These are phyloP conservation scores for Graphium colonna DNA, from an alignment of 2,888 invertebrate genomes.

Conservation along the genomic window DNA sequence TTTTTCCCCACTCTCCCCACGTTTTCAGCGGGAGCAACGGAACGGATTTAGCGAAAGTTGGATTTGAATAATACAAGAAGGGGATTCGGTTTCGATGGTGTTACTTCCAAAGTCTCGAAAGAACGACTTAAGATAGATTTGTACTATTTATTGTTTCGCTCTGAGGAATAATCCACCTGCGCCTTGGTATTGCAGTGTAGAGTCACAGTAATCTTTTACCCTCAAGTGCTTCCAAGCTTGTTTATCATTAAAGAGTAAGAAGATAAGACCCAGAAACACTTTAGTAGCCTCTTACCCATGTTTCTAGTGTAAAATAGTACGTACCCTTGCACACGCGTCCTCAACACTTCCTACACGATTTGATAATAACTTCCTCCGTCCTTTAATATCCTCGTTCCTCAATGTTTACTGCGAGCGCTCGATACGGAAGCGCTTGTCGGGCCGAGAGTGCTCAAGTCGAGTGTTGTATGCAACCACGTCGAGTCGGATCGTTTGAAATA, in stretches of 20 bases:
- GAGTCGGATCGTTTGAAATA: constrained; percentile 50
- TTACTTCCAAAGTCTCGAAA: too few relatives aligned
- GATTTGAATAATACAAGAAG: constrained; percentile 68
- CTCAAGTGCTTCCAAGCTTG: too few relatives aligned
- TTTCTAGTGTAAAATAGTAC: constrained; percentile 38
- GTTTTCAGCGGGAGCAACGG: constrained; percentile 51
- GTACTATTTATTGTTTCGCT: too few relatives aligned
- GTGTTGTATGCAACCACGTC: constrained; percentile 22
- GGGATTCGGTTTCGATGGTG: constrained; percentile 59
- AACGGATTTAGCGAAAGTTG: constrained; percentile 65
- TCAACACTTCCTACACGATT: constrained; percentile 67
- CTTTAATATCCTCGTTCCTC: constrained; percentile 64
- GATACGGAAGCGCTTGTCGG: constrained; percentile 50
- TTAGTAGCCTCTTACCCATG: constrained; percentile 25
- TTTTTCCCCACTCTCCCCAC: constrained; percentile 58
- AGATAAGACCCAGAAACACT: neutral
- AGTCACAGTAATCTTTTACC: too few relatives aligned
- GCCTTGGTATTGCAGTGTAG: too few relatives aligned
- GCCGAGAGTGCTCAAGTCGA: constrained; percentile 4
- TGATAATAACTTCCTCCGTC: constrained; percentile 75
- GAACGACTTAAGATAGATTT: too few relatives aligned
- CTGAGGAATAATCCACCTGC: too few relatives aligned
- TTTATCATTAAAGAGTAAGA: too few relatives aligned
- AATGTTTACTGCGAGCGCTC: constrained; percentile 55
- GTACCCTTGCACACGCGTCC: constrained; percentile 42